Base-by-base conservation (phyloP, 2,797 vertebrate genomes). In the Champsocephalus esox region DNA sequence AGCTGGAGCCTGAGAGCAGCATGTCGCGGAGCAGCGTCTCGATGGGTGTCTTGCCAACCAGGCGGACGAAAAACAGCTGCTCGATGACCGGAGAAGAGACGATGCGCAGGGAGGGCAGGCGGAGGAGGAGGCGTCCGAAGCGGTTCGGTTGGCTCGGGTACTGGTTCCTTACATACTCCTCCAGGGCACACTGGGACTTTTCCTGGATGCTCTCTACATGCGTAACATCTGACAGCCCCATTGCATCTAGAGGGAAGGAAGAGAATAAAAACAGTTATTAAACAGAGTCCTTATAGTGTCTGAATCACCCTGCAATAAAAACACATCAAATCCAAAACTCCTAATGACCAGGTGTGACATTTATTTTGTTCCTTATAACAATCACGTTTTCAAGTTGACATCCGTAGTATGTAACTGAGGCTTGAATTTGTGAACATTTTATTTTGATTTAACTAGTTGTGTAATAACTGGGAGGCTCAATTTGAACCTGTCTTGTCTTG, bases 1-100 rank as follows among this genome's bases (percentile, higher is more conserved):
- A 96, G 91, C 95, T 95, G 86, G 96, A 96, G 8, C 96, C 96
- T 0, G 96, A 96, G 4, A 97, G 93, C 63, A 97, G 93, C 96
- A 97, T 97, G 92, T 97, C 96, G 0, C 96, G 94, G 0, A 97
- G 95, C 64, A 97, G 93, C 12, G 96, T 97, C 93, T 97, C 96
- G 61, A 97, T 97, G 75, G 96, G 96, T 0, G 96, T 97, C 91
- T 97, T 97, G 59, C 96, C 96, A 0, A 97, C 96, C 75, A 97
- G 91, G 7, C 96, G 95, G 32, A 97, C 96, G 7, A 97, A 97
- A 85, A 97, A 97, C 79, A 97, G 95, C 91, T 96, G 96, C 90
- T 97, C 96, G 48, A 97, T 97, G 84, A 96, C 96, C 0, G 96
- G 96, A 0, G 96, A 96, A 0, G 96, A 96, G 70, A 97, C 96